Conservation (phyloP, 1,140 invertebrate genomes). For the Paramacrobiotus metropolitanus region DNA sequence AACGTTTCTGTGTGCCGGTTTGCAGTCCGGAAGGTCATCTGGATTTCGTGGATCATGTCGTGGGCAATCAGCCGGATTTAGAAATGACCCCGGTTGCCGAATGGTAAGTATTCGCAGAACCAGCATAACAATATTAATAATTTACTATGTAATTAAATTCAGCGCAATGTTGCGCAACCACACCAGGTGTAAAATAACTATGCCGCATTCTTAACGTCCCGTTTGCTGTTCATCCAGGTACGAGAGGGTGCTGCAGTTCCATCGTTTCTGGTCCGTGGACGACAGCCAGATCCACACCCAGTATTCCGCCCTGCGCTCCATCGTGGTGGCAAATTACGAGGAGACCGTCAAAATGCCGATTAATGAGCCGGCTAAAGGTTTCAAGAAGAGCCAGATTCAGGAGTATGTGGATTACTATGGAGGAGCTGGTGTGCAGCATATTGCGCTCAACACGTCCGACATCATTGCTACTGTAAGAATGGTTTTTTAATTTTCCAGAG, state of each 20-base stretch:
- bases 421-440: constrained; percentile 88
- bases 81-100: constrained; percentile 63
- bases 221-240: constrained; percentile 34
- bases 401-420: constrained; percentile 98
- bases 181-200: no score
- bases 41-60: constrained; percentile 77
- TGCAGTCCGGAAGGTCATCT: constrained; percentile 45
- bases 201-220: no score
- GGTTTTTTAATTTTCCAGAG: no score
- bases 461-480: constrained; percentile 60
- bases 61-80: constrained; percentile 83
- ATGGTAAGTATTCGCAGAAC: constrained; percentile 42
- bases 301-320: constrained; percentile 78
- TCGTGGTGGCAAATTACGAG: constrained; percentile 90
- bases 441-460: constrained; percentile 76
- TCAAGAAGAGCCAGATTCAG: constrained; percentile 86
- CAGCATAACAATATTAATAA: no score
- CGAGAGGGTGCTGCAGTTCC: constrained; percentile 72
- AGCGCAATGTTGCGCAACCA: no score
- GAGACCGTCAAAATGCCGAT: constrained; percentile 97
- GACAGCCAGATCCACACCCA: constrained; percentile 86
- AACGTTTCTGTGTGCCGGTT: no score
- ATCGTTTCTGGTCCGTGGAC: constrained; percentile 97
- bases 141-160: no score
- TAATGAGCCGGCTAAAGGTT: constrained; percentile 87